Conservation (phyloP, 2,888 invertebrate genomes). For the Agrotis exclamationis region DNA sequence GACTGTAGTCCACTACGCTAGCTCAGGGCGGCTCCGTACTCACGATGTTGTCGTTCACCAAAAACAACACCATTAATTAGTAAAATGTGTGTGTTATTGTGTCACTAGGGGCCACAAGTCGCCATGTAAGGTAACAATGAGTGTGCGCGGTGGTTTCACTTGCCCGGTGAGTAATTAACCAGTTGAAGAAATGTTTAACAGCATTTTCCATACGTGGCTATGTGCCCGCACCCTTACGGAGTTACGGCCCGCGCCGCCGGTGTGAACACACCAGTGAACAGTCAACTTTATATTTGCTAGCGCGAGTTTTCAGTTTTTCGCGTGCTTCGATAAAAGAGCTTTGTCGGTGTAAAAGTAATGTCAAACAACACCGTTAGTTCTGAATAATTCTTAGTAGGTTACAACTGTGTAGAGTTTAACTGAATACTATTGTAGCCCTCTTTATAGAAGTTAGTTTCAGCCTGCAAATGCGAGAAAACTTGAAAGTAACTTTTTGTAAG, state of each 20-base stretch:
- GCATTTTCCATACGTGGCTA: background rate
- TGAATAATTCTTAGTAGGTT: background rate
- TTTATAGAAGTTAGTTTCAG: background rate
- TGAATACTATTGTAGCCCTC: background rate
- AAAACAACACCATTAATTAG: background rate
- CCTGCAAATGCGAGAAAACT: background rate
- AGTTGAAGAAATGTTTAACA: slow-evolving; percentile 14
- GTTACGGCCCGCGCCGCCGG: background rate
- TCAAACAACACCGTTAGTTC: background rate
- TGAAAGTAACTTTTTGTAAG: slow-evolving; percentile 1
- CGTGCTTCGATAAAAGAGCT: slow-evolving; percentile 7
- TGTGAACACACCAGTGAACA: slow-evolving; percentile 10
- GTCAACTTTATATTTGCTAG: background rate
- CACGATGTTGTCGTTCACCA: background rate
- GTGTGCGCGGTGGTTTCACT: slow-evolving; percentile 20
- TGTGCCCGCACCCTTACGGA: background rate
- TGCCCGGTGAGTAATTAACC: slow-evolving; percentile 14
- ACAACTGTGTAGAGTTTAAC: background rate
- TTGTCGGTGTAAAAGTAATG: background rate
- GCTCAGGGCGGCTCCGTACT: background rate
- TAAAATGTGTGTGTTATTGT: slow-evolving; percentile 11
- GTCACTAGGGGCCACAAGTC: background rate
- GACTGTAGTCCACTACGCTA: background rate
- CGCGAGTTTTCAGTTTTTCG: slow-evolving; percentile 7
- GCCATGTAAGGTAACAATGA: slow-evolving; percentile 10